Base-by-base conservation (phyloP, 2,113 vertebrate species). In the Trichechus manatus region DNA sequence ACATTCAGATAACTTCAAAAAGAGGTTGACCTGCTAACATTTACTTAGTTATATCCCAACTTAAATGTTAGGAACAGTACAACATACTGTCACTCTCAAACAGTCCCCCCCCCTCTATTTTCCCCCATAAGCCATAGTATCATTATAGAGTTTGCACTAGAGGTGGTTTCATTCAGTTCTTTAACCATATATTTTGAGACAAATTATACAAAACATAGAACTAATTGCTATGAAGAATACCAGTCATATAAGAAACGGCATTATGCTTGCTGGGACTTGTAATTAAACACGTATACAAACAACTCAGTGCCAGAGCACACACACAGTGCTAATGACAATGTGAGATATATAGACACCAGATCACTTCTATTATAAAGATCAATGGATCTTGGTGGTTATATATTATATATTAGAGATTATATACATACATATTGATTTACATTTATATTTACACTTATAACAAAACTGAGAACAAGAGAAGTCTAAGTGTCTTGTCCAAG, bases 141-240 rank as follows among this genome's bases (percentile, higher is more conserved):
- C 25, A 11, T 39, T 59, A 31, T 47, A 83, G 77, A 59, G 13
- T 33, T 82, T 94, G 50, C 33, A 81, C 31, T 59, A 68, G n/a
- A 72, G 17, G 22, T 75, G 9, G 10, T 56, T 87, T 83, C 78
- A 39, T 44, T 88, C n/a, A 91, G 15, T 47, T 79, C 81, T 81
- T 82, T 36, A 59, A 64, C 39, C 66, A 61, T 10, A 44, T 83
- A 83, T 33, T 95, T 92, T 25, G 14, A 27, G 70, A 87, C 36
- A 63, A 70, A 74, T 61, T 93, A 92, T 91, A 72, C 17, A 89
- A 86, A 61, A 70, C 36, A 66, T 4, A 74, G 9, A 92, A 74
- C 33, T 53, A 84, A 78, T 56, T 84, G 53, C 50, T 39, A 42
- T 61, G 29, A 83, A 72, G 23, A 9, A 53, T 86, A 61, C 36